Conservation (phyloP, 2,113 vertebrate species). For the Prionailurus bengalensis region DNA sequence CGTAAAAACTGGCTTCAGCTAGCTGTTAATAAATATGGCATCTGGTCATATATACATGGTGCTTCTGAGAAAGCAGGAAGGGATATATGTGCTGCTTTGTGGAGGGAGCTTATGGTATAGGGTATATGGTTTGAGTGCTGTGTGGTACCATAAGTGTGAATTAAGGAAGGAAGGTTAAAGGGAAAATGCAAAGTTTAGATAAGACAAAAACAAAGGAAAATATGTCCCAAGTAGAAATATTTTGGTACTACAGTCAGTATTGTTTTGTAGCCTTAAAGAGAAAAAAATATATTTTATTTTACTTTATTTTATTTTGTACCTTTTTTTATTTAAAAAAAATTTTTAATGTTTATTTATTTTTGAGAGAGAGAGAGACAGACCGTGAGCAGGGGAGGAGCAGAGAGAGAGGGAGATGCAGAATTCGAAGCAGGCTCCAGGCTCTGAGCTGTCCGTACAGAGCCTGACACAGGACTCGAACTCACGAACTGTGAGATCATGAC, state of each 20-base stretch:
- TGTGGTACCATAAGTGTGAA: not conserved
- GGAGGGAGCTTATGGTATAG: not conserved
- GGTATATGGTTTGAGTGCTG: not conserved
- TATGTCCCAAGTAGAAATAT: not conserved
- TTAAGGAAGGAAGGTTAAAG: not conserved
- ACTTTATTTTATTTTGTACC: too few relatives aligned
- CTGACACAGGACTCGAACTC: too few relatives aligned
- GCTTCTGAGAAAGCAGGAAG: not conserved
- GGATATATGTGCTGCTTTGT: not conserved
- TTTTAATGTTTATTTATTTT: too few relatives aligned
- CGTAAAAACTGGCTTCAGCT: not conserved
- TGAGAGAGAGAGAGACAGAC: too few relatives aligned
- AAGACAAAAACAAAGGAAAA: conserved; percentile 11
- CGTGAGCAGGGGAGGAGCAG: too few relatives aligned
- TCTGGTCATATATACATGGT: not conserved
- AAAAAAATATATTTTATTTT: not conserved
- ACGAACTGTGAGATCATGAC: too few relatives aligned
- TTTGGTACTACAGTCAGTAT: not conserved
- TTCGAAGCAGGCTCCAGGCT: too few relatives aligned
- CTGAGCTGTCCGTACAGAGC: too few relatives aligned
- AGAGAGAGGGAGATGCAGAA: too few relatives aligned
- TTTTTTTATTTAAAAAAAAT: too few relatives aligned
- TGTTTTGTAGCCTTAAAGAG: not conserved
- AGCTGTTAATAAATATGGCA: not conserved
- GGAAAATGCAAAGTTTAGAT: not conserved